phyloP scores from a whole-genome alignment of 1,140 invertebrate species.

The Calephelis virginiensis region DNA sequence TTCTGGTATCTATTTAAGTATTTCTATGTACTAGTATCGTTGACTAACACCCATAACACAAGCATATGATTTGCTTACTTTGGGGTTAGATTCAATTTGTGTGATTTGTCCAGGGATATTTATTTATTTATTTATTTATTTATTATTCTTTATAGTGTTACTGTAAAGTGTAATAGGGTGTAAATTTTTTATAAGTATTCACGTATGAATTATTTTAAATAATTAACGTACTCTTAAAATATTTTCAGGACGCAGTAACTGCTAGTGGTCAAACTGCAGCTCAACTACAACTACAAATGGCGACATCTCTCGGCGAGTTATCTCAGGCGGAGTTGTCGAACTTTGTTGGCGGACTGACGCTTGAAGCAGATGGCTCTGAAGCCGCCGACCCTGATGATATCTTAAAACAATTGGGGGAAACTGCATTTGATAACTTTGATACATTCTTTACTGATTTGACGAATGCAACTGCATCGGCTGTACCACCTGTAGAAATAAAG shows the following conservation, averaged over 20 bases:
- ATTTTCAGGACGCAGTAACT: constrained; percentile 72
- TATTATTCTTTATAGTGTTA: too few species aligned
- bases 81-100: too few species aligned
- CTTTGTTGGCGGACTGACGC: constrained; percentile 79
- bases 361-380: constrained; percentile 62
- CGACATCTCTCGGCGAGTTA: constrained; percentile 79
- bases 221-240: too few species aligned
- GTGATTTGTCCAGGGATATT: too few species aligned
- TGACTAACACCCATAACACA: too few species aligned
- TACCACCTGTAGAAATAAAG: constrained; percentile 73
- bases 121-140: too few species aligned
- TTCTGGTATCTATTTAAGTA: too few species aligned
- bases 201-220: too few species aligned
- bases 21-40: too few species aligned
- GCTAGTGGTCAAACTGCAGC: constrained; percentile 60
- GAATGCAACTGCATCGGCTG: constrained; percentile 60
- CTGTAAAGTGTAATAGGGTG: too few species aligned
- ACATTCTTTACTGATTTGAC: constrained; percentile 76
- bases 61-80: too few species aligned
- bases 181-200: too few species aligned
- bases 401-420: constrained; percentile 84
- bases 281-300: constrained; percentile 65
- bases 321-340: constrained; percentile 84
- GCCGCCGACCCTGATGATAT: constrained; percentile 84
- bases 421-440: constrained; percentile 79